These are phyloP conservation scores for Helicolenus hilgendorfi DNA, from an alignment of 2,797 vertebrate species.

Conservation along the genomic window DNA sequence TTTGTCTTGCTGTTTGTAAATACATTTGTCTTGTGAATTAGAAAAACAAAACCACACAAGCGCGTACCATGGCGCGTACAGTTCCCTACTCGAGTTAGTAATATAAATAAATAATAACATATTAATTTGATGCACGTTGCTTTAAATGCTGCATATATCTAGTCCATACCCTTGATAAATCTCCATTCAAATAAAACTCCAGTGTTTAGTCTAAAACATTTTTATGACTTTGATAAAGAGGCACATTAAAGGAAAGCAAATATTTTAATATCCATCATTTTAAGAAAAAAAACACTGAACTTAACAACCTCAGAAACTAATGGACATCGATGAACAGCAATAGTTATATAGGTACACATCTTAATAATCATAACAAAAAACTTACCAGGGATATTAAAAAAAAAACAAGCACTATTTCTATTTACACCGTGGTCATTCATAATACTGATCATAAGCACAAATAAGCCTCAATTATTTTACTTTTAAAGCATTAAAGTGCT, in stretches of 20 bases:
- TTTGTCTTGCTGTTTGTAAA: too few relatives aligned
- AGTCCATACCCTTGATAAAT: neutral
- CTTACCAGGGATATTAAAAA: slow-evolving; percentile 78
- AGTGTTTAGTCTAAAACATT: neutral
- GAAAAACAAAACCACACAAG: too few relatives aligned
- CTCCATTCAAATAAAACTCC: neutral
- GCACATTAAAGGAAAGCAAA: slow-evolving; percentile 30
- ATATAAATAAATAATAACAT: neutral
- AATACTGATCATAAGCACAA: slow-evolving; percentile 91
- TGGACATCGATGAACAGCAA: slow-evolving; percentile 68
- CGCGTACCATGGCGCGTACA: neutral
- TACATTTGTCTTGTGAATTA: too few relatives aligned
- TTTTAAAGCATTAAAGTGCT: slow-evolving; percentile 90
- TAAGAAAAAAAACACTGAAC: slow-evolving; percentile 71
- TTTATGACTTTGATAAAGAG: slow-evolving; percentile 20
- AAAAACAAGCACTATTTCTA: slow-evolving; percentile 79
- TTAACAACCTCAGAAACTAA: slow-evolving; percentile 66
- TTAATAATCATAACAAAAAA: slow-evolving; percentile 78
- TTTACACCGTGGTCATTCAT: slow-evolving; percentile 78
- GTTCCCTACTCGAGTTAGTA: neutral
- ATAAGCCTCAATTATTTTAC: slow-evolving; percentile 60
- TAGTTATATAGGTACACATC: slow-evolving; percentile 61
- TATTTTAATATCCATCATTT: slow-evolving; percentile 76
- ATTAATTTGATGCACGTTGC: neutral
- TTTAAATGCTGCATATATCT: neutral